Conservation (phyloP, 92 coral and sea anemone species). For the Palythoa heliodiscus region DNA sequence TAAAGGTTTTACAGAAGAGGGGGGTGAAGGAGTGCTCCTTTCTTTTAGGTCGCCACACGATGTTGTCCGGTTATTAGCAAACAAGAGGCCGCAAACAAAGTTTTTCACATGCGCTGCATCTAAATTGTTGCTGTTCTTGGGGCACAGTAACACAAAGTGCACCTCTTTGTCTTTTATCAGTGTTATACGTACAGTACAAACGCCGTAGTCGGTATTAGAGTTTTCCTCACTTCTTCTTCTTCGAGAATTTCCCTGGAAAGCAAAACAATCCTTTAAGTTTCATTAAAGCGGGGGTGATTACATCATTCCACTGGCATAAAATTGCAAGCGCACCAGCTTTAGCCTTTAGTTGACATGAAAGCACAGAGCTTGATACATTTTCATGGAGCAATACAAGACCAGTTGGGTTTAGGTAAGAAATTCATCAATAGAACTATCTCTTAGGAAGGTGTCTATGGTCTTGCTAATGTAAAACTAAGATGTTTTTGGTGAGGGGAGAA, state of each 20-base stretch:
- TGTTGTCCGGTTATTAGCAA: conserved; percentile 4
- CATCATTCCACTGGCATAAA: too few relatives aligned
- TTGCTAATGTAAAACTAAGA: too few relatives aligned
- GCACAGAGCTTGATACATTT: too few relatives aligned
- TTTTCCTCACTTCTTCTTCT: neutral
- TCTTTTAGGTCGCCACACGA: conserved; percentile 16
- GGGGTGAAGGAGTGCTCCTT: neutral
- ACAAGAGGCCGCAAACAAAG: conserved; percentile 25
- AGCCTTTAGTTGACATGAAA: too few relatives aligned
- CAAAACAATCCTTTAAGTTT: neutral
- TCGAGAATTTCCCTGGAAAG: neutral
- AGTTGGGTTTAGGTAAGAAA: too few relatives aligned
- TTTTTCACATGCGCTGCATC: neutral
- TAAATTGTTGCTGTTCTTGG: neutral
- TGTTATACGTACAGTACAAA: conserved; percentile 16
- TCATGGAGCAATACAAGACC: too few relatives aligned
- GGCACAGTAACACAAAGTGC: conserved; percentile 26
- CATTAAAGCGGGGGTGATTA: neutral
- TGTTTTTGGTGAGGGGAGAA: too few relatives aligned
- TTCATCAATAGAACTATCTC: too few relatives aligned
- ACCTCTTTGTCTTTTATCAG: neutral
- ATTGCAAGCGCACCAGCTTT: too few relatives aligned
- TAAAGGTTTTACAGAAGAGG: conserved; percentile 1
- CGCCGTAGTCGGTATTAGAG: neutral
- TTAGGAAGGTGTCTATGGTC: too few relatives aligned